phyloP scores from a whole-genome alignment of 2,888 invertebrate species.

The Brenthis ino region DNA sequence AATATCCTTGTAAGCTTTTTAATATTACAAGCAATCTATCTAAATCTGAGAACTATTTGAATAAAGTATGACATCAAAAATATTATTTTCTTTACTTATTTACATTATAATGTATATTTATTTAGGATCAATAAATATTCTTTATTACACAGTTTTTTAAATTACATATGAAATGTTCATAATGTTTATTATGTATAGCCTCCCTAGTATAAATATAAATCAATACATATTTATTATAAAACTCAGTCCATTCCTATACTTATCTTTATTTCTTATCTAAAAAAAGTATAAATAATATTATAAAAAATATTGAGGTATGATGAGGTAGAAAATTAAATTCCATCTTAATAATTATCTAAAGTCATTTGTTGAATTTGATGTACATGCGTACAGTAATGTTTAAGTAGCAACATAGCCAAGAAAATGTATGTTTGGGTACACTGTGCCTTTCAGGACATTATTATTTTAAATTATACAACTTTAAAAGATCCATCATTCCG shows the following conservation, averaged over 20 bases:
- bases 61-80: too few relatives aligned
- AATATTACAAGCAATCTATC: too few relatives aligned
- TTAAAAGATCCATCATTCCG: constrained; percentile 69
- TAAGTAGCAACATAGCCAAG: neutral
- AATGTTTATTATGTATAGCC: too few relatives aligned
- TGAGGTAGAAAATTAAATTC: constrained; percentile 41
- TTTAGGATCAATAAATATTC: too few relatives aligned
- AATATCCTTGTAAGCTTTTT: too few relatives aligned
- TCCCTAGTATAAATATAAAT: neutral
- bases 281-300: constrained; percentile 29
- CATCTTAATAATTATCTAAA: constrained; percentile 28
- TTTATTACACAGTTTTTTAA: too few relatives aligned
- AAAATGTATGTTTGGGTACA: constrained; percentile 1
- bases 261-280: constrained; percentile 13
- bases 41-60: too few relatives aligned
- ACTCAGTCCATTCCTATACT: constrained; percentile 19
- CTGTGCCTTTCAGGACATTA: neutral
- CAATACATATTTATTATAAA: neutral
- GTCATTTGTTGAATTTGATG: too few relatives aligned
- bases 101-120: too few relatives aligned
- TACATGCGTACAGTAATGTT: too few relatives aligned
- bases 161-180: too few relatives aligned
- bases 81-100: too few relatives aligned
- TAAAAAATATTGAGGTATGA: constrained; percentile 33
- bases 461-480: constrained; percentile 53